Evolutionary conservation across 2,888 invertebrate species (phyloP).

Genomic region (Vanessa cardui): DNA sequence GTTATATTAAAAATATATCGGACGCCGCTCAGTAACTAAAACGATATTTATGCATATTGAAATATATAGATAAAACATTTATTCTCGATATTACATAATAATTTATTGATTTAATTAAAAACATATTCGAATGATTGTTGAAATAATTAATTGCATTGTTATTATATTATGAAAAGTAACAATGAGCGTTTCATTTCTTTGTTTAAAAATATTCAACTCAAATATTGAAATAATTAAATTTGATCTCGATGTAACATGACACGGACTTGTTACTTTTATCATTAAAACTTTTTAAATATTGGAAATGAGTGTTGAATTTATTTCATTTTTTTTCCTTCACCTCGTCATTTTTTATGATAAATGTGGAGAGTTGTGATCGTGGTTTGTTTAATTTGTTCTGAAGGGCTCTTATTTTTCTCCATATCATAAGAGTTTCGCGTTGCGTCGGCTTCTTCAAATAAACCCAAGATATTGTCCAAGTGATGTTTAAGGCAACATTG

Average conservation of each 20-base stretch:
- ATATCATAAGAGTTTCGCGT: constrained; percentile 55
- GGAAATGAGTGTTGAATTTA: background rate
- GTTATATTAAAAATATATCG: constrained; percentile 61
- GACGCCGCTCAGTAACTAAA: constrained; percentile 59
- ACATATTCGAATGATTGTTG: no score
- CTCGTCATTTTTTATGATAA: background rate
- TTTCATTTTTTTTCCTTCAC: background rate
- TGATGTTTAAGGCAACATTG: constrained; percentile 46
- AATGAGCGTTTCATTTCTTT: no score
- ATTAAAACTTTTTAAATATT: background rate
- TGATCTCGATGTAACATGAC: no score
- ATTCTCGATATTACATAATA: no score
- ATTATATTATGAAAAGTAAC: no score
- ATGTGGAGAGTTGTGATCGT: constrained; percentile 49
- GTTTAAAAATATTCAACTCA: no score
- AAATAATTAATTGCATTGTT: no score
- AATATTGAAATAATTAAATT: no score
- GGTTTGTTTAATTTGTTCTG: constrained; percentile 55
- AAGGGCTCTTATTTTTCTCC: constrained; percentile 55
- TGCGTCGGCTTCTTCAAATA: constrained; percentile 48
- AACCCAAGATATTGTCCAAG: constrained; percentile 59
- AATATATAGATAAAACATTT: background rate
- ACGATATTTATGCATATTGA: constrained; percentile 11
- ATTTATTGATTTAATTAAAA: no score
- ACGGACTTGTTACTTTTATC: no score